Percentiles rank a stretch among this genome's conserved stretches.
These are phyloP conservation scores for Neodiprion lecontei DNA, from an alignment of 1,140 invertebrate species.

Conservation along the genomic window DNA sequence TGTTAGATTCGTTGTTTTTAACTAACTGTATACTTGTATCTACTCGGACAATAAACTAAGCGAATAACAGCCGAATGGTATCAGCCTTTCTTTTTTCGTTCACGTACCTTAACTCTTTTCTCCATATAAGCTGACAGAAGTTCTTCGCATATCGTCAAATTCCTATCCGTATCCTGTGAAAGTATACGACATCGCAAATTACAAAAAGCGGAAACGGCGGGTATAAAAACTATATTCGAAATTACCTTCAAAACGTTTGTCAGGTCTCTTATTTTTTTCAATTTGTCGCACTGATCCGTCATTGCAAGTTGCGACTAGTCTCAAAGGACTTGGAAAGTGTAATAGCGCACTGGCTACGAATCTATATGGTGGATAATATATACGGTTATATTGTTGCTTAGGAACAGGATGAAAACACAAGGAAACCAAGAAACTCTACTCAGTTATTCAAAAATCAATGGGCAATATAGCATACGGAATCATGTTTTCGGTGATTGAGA, in stretches of 20 bases:
- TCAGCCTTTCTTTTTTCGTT: background rate
- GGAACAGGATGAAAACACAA: background rate
- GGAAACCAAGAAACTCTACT: background rate
- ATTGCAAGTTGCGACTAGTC: background rate
- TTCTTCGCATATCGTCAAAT: slow-evolving; percentile 48
- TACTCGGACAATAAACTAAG: no score
- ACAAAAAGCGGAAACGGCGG: background rate
- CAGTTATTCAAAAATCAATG: background rate
- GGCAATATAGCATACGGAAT: background rate
- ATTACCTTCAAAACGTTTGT: slow-evolving; percentile 42
- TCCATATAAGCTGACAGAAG: slow-evolving; percentile 42
- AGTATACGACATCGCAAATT: slow-evolving; percentile 14
- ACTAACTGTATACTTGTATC: no score
- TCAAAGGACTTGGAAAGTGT: background rate
- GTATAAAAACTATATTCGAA: slow-evolving; percentile 13
- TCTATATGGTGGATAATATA: background rate
- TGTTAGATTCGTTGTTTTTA: no score
- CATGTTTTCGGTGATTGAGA: background rate
- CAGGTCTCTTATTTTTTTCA: slow-evolving; percentile 40
- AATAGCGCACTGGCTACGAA: background rate
- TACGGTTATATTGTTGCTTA: slow-evolving; percentile 7
- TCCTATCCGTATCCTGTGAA: slow-evolving; percentile 45
- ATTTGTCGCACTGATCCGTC: slow-evolving; percentile 25
- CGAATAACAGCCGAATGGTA: no score
- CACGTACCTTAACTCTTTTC: slow-evolving; percentile 43